These are phyloP conservation scores for Melinaea menophilus DNA, from an alignment of 2,888 invertebrate species.

Conservation along the genomic window DNA sequence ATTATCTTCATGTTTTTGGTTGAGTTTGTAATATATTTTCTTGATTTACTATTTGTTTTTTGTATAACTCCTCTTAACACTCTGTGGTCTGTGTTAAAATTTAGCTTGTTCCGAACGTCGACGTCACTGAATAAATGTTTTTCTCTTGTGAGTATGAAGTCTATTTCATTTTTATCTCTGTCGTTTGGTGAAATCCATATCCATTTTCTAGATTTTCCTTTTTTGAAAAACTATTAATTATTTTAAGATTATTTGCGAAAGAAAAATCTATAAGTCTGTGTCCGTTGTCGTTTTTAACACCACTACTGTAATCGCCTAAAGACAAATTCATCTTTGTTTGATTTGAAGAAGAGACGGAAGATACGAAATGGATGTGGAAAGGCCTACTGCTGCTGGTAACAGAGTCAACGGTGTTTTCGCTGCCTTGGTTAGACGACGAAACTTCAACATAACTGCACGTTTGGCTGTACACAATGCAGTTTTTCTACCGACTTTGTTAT, in stretches of 20 bases:
- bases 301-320: background rate
- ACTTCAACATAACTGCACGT: no score
- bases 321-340: background rate
- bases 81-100: slow-evolving; percentile 8
- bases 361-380: no score
- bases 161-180: slow-evolving; percentile 8
- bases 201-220: background rate
- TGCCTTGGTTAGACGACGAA: no score
- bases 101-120: slow-evolving; percentile 7
- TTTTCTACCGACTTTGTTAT: no score
- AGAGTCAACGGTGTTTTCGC: no score
- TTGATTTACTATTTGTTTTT: background rate
- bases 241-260: slow-evolving; percentile 11
- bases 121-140: slow-evolving; percentile 6
- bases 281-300: slow-evolving; percentile 11
- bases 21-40: slow-evolving; percentile 1
- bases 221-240: slow-evolving; percentile 15
- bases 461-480: no score
- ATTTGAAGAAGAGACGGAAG: background rate
- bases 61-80: slow-evolving; percentile 5
- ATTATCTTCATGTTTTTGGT: slow-evolving; percentile 1
- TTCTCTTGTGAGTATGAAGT: slow-evolving; percentile 1
- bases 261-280: slow-evolving; percentile 15
- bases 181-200: no score
- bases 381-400: no score